Evolutionary conservation across 2,113 vertebrate genomes (phyloP), one percentile per base, ranked within the genome.

Genomic region (Edolisoma coerulescens): DNA sequence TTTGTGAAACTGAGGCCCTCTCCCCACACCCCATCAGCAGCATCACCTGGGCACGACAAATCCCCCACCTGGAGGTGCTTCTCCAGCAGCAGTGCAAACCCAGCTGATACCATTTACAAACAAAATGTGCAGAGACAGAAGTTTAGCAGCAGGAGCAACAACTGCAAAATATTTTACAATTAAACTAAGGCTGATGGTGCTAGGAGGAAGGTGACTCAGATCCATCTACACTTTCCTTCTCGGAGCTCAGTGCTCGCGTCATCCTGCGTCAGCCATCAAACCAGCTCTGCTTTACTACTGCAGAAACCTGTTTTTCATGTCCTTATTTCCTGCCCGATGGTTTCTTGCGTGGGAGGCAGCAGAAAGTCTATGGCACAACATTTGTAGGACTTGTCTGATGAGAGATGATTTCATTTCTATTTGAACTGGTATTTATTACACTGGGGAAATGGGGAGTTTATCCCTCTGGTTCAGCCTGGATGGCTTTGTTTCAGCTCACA

Each of bases 121-220:
- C 1, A 3, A 44, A 37, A 41, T 0, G 1, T 11, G 16, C 69
- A 60, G 64, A 71, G 39, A 32, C 75, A 50, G n/a, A 33, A 33
- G 44, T 70, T 50, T 8, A 88, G 27, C 35, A 77, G 49, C 39
- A 67, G n/a, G 53, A 83, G 19, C 44, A 68, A 20, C 24, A 64
- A 54, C 42, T 50, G 60, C 24, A 41, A 69, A 84, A 33, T 60
- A 5, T 67, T 88, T 77, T 24, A 10, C 39, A 23, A 74, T 80
- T 73, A 35, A 85, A 20, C 16, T 30, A 4, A 88, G 41, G 45
- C 75, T 88, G 68, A 26, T 75, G 42, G 47, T 78, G 64, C 79
- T 5, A 3, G 67, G 75, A 83, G 75, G 68, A 92, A 74, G 54
- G 83, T 97, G 95, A 96, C 83, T 94, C 95, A 96, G 85, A 83